Evolutionary conservation across 2,113 vertebrate genomes (phyloP), one percentile per base, ranked within the genome.

Genomic region (Serilophus lunatus): DNA sequence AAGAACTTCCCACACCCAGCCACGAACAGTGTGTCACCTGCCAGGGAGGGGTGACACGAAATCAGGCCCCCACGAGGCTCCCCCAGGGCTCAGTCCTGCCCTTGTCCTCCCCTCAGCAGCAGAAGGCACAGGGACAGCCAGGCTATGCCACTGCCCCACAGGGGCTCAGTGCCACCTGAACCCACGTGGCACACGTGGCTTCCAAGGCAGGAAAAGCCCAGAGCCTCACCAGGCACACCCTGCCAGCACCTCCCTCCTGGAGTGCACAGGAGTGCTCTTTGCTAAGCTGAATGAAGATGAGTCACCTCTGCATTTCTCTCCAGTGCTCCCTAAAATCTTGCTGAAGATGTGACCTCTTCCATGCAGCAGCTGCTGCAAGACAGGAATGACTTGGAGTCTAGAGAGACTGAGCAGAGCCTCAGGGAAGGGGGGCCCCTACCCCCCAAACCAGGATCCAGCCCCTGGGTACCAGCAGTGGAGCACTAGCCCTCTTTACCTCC

Each of bases 1-100:
- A 99, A 99, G 97, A 99, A 99, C 93, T 99, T 99, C 56, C 99
- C 99, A 29, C 99, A 99, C 23, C 99, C 99, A 3, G 98, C 99
- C 89, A 99, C 98, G 51, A 99, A 99, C 61, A 99, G 96, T 0
- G 99, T 99, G 97, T 99, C 99, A 9, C 99, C 99, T 99, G 95
- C 18, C 92, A 74, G 56, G 81, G 76, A 76, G 75, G 71, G 13
- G 7, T 5, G 63, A 83, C 63, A 68, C 0, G 6, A 40, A 25
- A 5, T 88, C 88, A 91, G 70, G 31, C 15, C 38, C 91, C 42
- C 38, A 4, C 6, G 53, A 29, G 2, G 5, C 54, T 45, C 44
- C 76, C 65, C 5, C 0, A 26, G 83, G 59, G 68, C 82, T 63
- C 77, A 7, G 56, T 6, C 64, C 86, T 57, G 80, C 45, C 86